Percentiles rank a stretch among this genome's conserved stretches.
phyloP scores from a whole-genome alignment of 1,140 invertebrate species.

The Trachymyrmex cornetzi region DNA sequence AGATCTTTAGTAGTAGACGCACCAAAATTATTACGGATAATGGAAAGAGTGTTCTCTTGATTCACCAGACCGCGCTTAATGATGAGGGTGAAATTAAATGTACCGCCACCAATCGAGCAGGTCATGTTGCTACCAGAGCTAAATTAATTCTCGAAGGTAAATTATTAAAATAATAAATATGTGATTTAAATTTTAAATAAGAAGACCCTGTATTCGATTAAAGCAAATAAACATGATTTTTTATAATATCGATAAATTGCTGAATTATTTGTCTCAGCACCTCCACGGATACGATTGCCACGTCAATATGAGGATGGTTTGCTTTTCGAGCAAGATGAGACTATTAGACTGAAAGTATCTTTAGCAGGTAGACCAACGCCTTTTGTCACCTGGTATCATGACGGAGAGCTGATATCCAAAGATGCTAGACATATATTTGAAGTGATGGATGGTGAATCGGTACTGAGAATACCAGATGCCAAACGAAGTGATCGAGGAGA shows the following conservation, averaged over 20 bases:
- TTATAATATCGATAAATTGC: background rate
- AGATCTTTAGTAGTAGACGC: constrained; percentile 93
- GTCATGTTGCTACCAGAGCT: constrained; percentile 92
- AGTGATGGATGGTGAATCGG: constrained; percentile 90
- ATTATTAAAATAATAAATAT: background rate
- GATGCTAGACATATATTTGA: constrained; percentile 90
- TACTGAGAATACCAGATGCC: constrained; percentile 91
- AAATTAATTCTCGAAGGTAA: constrained; percentile 91
- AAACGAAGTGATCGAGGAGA: constrained; percentile 93
- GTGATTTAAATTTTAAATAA: no score
- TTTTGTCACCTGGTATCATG: constrained; percentile 94
- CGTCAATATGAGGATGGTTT: constrained; percentile 95
- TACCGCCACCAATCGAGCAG: constrained; percentile 93
- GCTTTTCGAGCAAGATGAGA: constrained; percentile 95
- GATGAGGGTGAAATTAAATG: constrained; percentile 96
- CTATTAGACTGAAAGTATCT: constrained; percentile 95
- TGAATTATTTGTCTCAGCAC: constrained; percentile 86
- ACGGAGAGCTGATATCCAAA: constrained; percentile 90
- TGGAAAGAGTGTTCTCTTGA: constrained; percentile 92
- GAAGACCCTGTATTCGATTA: no score
- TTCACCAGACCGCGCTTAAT: constrained; percentile 92
- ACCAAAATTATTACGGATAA: constrained; percentile 93
- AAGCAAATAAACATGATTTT: background rate
- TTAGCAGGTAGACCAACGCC: constrained; percentile 95
- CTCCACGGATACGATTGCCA: constrained; percentile 92